Percentiles rank a stretch among this genome's conserved stretches.
Evolutionary conservation across 2,113 vertebrate genomes (phyloP).

Genomic region (Hypomesus transpacificus): DNA sequence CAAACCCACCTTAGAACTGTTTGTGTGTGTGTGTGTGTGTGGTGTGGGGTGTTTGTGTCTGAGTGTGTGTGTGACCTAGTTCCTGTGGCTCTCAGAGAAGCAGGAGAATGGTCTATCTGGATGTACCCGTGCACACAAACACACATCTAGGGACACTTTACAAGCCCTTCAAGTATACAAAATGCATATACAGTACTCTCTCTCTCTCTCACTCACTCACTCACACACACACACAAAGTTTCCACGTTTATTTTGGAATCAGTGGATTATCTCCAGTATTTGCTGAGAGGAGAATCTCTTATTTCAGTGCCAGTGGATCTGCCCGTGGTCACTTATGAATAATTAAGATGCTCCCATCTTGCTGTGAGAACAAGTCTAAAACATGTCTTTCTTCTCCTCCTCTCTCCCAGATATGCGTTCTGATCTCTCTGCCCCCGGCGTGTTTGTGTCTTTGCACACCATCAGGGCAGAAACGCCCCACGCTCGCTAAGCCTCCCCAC

Average conservation of each 20-base stretch:
- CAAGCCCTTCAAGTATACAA: no score
- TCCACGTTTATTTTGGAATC: not conserved
- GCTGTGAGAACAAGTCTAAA: conserved; percentile 1
- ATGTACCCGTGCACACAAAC: not conserved
- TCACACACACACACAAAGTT: not conserved
- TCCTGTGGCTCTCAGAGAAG: not conserved
- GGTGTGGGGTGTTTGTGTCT: not conserved
- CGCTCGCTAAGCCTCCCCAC: not conserved
- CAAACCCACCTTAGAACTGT: no score
- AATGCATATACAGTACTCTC: no score
- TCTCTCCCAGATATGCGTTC: not conserved
- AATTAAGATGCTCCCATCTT: conserved; percentile 1
- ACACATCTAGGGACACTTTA: not conserved
- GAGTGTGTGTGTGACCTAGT: not conserved
- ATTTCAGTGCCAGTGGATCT: not conserved
- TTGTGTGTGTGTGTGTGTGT: no score
- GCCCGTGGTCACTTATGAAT: not conserved
- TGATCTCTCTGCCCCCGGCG: not conserved
- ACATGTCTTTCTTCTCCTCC: not conserved
- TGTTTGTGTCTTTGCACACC: not conserved
- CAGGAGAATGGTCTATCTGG: not conserved
- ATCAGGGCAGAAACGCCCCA: not conserved
- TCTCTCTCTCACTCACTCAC: not conserved
- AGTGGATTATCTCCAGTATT: not conserved
- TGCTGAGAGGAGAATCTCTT: not conserved